Base-by-base conservation (phyloP, 2,113 vertebrate species). In the Dipodomys ordii region DNA sequence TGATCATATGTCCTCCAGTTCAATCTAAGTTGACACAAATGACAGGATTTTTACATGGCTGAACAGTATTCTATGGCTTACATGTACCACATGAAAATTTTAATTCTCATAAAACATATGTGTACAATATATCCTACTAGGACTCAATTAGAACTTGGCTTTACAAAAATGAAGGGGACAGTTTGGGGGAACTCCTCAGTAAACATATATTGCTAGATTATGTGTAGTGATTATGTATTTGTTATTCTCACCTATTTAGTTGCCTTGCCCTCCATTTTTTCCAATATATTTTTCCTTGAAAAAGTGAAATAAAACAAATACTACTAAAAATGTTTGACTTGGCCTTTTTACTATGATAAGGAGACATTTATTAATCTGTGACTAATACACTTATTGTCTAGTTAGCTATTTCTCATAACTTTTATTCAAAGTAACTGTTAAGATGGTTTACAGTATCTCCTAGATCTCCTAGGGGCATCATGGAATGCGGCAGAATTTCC, bases 301-400 rank as follows among this genome's bases (percentile, higher is more conserved):
- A 76, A 74, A 93, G 20, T 81, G 20, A 94, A 94, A 94, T 84
- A 91, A 73, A 95, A 23, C 35, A 95, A 73, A 0, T 16, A 46
- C 4, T 19, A 86, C 35, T 53, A 53, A 80, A 77, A 74, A 83
- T 44, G 6, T 68, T 68, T 78, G 25, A 30, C 23, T 81, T 69
- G 71, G 11, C 46, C 11, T 65, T 83, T 64, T 76, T 49, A 89
- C 39, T 39, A 39, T 39, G 39, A 39, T 39, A 39, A 32, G 64
- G 64, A 62, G 25, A 49, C 6, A 78, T 68, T 86, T 88, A 68
- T 68, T 68, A 77, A 78, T 64, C 32, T 74, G 49, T 64, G 30
- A 13, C 78, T 89, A 78, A 64, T 53, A 83, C 15, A 30, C 4
- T 13, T 7, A 57, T 60, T 88, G 46, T 44, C 10, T 73, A 74